These are phyloP conservation scores for Anser cygnoides DNA, from an alignment of 2,113 vertebrate species.

Conservation along the genomic window DNA sequence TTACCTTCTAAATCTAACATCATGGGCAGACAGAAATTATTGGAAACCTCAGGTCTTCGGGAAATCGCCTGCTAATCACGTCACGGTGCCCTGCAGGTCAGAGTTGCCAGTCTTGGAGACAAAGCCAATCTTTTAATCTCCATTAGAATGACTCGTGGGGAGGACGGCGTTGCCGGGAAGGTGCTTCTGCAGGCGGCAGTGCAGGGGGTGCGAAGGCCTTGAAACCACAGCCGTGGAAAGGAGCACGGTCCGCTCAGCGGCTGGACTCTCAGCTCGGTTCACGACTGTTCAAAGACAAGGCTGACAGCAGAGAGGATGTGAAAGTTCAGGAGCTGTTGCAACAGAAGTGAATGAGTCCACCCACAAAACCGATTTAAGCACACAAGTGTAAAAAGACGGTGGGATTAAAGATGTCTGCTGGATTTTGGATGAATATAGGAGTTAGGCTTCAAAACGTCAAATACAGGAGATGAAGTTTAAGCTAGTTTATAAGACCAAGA, in stretches of 20 bases:
- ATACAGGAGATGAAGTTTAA: not conserved
- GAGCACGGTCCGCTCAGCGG: not conserved
- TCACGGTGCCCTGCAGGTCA: not conserved
- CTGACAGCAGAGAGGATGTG: not conserved
- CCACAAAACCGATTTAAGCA: not conserved
- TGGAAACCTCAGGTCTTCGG: not conserved
- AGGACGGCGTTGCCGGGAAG: not conserved
- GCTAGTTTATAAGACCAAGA: not conserved
- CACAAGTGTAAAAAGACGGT: not conserved
- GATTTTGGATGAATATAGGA: not conserved
- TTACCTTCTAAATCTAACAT: not conserved
- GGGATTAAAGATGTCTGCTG: not conserved
- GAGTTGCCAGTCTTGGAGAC: not conserved
- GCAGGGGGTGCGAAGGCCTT: accelerated
- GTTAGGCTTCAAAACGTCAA: not conserved
- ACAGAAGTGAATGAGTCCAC: not conserved
- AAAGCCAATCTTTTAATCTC: not conserved
- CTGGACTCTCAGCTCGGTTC: too few relatives aligned
- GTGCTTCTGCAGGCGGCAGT: not conserved
- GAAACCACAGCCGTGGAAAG: not conserved
- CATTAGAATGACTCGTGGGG: accelerated
- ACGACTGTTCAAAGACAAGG: not conserved
- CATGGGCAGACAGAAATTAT: not conserved
- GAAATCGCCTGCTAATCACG: not conserved
- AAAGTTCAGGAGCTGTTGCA: not conserved